These are phyloP conservation scores for Eilema sororculum DNA, from an alignment of 2,888 invertebrate genomes.

Conservation along the genomic window DNA sequence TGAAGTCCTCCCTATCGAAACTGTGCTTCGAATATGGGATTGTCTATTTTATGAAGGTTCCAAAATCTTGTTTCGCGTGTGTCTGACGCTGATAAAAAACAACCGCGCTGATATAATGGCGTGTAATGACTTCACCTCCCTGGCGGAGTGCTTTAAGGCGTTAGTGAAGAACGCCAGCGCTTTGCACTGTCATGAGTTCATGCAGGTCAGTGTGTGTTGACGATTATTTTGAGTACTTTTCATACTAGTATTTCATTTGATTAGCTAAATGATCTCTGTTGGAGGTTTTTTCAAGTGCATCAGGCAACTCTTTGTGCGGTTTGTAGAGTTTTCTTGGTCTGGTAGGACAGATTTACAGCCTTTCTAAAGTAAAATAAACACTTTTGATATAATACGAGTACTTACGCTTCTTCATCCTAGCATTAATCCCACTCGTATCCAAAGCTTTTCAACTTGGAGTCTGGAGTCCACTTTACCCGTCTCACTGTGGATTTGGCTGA, in stretches of 20 bases:
- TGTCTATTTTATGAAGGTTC: slow-evolving; percentile 97
- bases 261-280: background rate
- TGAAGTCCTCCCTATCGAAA: slow-evolving; percentile 97
- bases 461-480: too few relatives aligned
- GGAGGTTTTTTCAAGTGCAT: too few relatives aligned
- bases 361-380: too few relatives aligned
- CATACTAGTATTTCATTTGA: too few relatives aligned
- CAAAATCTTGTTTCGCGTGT: slow-evolving; percentile 96
- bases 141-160: slow-evolving; percentile 93
- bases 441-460: too few relatives aligned
- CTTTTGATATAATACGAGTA: too few relatives aligned
- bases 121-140: slow-evolving; percentile 93
- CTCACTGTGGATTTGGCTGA: too few relatives aligned
- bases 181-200: slow-evolving; percentile 95
- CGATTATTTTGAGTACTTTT: background rate
- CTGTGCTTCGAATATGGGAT: slow-evolving; percentile 98
- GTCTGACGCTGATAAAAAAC: slow-evolving; percentile 92
- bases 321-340: too few relatives aligned
- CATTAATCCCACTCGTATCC: too few relatives aligned
- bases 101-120: slow-evolving; percentile 91
- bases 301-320: too few relatives aligned
- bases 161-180: slow-evolving; percentile 93
- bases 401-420: too few relatives aligned
- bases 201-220: slow-evolving; percentile 88
- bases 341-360: too few relatives aligned